Conservation (phyloP, 2,888 invertebrate genomes). For the Odontocerum albicorne region DNA sequence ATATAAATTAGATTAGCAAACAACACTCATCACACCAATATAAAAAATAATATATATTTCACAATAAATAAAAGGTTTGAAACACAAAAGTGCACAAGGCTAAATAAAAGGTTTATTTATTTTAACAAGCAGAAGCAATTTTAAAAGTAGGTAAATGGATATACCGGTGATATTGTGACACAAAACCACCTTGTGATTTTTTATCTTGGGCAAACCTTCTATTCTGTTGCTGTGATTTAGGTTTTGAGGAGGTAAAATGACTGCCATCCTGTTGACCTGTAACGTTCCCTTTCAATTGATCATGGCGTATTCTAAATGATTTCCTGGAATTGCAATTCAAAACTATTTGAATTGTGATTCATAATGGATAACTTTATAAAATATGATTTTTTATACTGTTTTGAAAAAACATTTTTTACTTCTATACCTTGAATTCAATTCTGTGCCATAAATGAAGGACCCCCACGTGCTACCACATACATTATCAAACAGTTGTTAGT, state of each 20-base stretch:
- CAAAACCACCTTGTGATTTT: slow-evolving; percentile 18
- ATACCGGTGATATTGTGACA: slow-evolving; percentile 31
- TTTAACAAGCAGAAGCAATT: slow-evolving; percentile 10
- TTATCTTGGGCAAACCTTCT: slow-evolving; percentile 4
- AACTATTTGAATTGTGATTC: too few relatives aligned
- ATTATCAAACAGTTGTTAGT: too few relatives aligned
- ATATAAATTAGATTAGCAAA: too few relatives aligned
- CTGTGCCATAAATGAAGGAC: too few relatives aligned
- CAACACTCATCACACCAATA: too few relatives aligned
- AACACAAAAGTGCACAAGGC: too few relatives aligned
- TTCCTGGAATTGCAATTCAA: slow-evolving; percentile 20
- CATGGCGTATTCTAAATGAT: not conserved
- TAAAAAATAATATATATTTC: too few relatives aligned
- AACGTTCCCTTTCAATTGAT: slow-evolving; percentile 3
- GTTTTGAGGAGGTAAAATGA: slow-evolving; percentile 2
- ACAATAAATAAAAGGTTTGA: too few relatives aligned
- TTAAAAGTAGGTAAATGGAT: slow-evolving; percentile 15
- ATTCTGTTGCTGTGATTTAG: slow-evolving; percentile 9
- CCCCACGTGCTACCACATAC: too few relatives aligned
- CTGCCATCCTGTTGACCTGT: slow-evolving; percentile 5
- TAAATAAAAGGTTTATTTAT: too few relatives aligned
- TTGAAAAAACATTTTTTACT: not conserved
- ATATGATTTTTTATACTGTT: too few relatives aligned
- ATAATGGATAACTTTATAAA: too few relatives aligned
- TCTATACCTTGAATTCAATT: not conserved